Evolutionary conservation across 2,113 vertebrate genomes (phyloP).

Genomic region (Halichoerus grypus): DNA sequence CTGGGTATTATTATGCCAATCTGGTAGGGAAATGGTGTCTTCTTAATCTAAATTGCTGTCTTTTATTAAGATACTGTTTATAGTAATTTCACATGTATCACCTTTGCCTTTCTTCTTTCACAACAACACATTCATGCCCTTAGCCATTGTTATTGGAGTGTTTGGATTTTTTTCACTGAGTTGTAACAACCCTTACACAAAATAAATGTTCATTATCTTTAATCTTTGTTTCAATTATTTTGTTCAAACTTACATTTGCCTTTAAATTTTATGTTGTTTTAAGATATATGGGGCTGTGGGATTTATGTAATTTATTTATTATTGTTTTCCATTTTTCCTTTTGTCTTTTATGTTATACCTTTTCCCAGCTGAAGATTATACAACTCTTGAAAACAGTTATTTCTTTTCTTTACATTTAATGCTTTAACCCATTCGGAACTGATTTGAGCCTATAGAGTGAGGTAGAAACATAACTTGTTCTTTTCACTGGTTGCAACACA

Average conservation of each 20-base stretch:
- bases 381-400: background rate
- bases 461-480: background rate
- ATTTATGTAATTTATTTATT: background rate
- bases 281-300: background rate
- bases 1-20: background rate
- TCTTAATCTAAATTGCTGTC: conserved; percentile 7
- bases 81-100: background rate
- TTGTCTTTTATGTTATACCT: background rate
- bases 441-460: background rate
- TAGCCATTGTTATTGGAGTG: background rate
- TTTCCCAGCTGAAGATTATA: background rate
- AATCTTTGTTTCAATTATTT: background rate
- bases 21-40: background rate
- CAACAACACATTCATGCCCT: background rate
- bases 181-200: background rate
- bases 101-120: background rate
- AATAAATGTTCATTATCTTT: background rate
- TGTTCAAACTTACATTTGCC: background rate
- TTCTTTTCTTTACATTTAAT: background rate
- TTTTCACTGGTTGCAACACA: background rate
- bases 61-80: background rate
- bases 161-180: background rate
- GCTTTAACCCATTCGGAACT: background rate
- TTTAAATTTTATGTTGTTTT: conserved; percentile 18
- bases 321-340: background rate